Percentiles rank a stretch among this genome's conserved stretches.
Conservation (phyloP, 2,888 invertebrate genomes). For the Microdon myrmicae region DNA sequence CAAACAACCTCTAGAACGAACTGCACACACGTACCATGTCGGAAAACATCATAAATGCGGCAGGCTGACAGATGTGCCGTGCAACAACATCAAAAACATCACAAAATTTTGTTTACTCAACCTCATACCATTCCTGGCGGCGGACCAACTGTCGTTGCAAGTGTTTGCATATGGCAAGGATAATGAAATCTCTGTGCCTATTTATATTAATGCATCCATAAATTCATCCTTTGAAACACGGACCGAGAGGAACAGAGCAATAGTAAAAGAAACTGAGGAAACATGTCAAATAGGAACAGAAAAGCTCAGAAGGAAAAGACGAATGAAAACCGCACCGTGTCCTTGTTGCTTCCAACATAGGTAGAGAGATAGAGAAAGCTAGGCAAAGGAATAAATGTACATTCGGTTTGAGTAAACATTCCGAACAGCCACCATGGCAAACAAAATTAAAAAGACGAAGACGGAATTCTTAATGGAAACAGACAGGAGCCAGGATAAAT, state of each 20-base stretch:
- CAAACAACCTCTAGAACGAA: constrained; percentile 19
- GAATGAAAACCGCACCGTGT: constrained; percentile 27
- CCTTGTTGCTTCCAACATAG: background rate
- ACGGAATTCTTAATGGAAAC: constrained; percentile 44
- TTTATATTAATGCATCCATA: constrained; percentile 52
- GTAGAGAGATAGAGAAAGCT: background rate
- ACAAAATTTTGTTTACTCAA: constrained; percentile 41
- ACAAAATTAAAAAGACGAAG: constrained; percentile 49
- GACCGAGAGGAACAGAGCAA: background rate
- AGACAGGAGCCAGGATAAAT: constrained; percentile 22
- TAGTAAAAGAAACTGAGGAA: constrained; percentile 6
- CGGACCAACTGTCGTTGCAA: constrained; percentile 2
- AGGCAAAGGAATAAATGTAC: constrained; percentile 39
- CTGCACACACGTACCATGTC: background rate
- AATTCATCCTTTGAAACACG: constrained; percentile 36
- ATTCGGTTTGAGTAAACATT: constrained; percentile 51
- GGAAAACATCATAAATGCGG: constrained; percentile 26
- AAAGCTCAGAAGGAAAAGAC: constrained; percentile 24
- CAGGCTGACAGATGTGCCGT: constrained; percentile 42
- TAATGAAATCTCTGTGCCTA: constrained; percentile 52
- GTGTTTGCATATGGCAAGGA: constrained; percentile 47
- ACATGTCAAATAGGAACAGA: constrained; percentile 12
- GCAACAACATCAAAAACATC: constrained; percentile 30
- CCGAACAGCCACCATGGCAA: constrained; percentile 49
- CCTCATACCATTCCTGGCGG: background rate